Evolutionary conservation across 2,113 vertebrate species (phyloP).

Genomic region (Puntigrus tetrazona): DNA sequence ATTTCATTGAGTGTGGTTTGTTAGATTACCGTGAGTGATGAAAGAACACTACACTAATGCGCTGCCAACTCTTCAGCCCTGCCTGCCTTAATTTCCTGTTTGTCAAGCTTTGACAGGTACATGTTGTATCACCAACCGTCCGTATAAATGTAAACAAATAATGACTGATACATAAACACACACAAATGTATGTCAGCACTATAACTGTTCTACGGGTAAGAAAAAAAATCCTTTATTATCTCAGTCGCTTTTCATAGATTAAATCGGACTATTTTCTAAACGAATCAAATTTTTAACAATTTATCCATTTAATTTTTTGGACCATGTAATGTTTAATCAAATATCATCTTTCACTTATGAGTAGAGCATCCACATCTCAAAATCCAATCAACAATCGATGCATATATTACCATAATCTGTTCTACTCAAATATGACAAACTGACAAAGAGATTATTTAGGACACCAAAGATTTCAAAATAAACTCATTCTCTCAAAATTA

Average conservation of each 20-base stretch:
- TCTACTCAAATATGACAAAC: too few relatives aligned
- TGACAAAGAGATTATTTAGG: not conserved
- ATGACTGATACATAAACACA: slow-evolving; percentile 36
- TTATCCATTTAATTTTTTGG: not conserved
- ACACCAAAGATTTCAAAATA: not conserved
- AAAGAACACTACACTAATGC: slow-evolving; percentile 23
- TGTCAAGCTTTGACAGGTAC: slow-evolving; percentile 64
- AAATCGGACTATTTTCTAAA: not conserved
- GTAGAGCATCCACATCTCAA: not conserved
- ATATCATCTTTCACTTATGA: not conserved
- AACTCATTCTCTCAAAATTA: not conserved
- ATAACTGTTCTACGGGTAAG: not conserved
- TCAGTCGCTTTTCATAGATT: not conserved
- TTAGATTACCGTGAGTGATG: slow-evolving; percentile 28
- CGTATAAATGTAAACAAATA: slow-evolving; percentile 32
- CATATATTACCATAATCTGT: too few relatives aligned
- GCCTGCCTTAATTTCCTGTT: slow-evolving; percentile 76
- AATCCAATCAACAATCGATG: not conserved
- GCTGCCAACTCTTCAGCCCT: slow-evolving; percentile 48
- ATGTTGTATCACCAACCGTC: slow-evolving; percentile 51
- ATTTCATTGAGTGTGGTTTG: slow-evolving; percentile 41
- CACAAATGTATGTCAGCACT: not conserved
- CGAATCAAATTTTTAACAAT: not conserved
- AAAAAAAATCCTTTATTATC: not conserved
- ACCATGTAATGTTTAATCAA: not conserved